phyloP scores from a whole-genome alignment of 2,797 vertebrate species.

The Acrossocheilus fasciatus region DNA sequence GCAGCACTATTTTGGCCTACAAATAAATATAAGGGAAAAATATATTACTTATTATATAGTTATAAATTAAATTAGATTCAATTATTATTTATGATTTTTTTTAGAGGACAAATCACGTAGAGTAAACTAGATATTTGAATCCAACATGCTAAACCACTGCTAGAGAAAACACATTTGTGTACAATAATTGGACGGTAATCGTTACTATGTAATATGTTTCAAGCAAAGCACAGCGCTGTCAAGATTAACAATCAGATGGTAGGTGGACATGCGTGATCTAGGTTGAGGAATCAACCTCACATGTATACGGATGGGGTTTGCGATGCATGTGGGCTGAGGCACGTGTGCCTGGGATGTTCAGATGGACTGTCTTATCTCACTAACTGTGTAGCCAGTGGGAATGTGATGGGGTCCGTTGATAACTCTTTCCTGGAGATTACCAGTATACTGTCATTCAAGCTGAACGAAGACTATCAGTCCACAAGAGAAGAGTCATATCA shows the following conservation, averaged over 20 bases:
- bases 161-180: not conserved
- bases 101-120: not conserved
- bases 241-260: not conserved
- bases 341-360: slow-evolving; percentile 27
- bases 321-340: slow-evolving; percentile 42
- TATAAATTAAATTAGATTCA: not conserved
- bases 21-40: not conserved
- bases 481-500: not conserved
- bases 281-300: slow-evolving; percentile 14
- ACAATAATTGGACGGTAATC: not conserved
- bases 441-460: slow-evolving; percentile 11
- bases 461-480: not conserved
- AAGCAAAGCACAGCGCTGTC: not conserved
- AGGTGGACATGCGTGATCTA: slow-evolving; percentile 1
- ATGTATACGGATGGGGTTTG: slow-evolving; percentile 16
- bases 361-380: slow-evolving; percentile 58
- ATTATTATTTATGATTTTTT: not conserved
- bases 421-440: slow-evolving; percentile 68
- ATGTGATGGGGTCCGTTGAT: slow-evolving; percentile 62
- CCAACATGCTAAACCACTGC: not conserved
- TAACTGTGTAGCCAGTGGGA: slow-evolving; percentile 65
- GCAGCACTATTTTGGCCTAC: not conserved
- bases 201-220: not conserved
- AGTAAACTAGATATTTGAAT: not conserved
- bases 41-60: not conserved